These are phyloP conservation scores for Simalia tracyae DNA, from an alignment of 2,797 vertebrate genomes.

Conservation along the genomic window DNA sequence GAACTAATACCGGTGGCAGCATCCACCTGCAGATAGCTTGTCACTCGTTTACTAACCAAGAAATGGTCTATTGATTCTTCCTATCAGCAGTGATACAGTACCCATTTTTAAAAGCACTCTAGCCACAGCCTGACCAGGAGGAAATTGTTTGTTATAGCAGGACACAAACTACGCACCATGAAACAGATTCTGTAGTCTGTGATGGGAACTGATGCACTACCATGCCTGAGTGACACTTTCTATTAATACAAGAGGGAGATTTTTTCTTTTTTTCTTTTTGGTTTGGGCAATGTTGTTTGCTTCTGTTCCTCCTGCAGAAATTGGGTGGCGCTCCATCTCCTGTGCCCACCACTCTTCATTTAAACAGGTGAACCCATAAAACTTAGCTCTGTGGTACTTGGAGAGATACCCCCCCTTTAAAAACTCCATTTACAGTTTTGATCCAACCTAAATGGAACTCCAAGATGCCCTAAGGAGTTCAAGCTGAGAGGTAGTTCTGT, in stretches of 20 bases:
- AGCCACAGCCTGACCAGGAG: neutral
- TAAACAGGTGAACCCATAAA: neutral
- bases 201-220: neutral
- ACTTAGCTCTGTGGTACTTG: neutral
- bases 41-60: neutral
- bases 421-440: neutral
- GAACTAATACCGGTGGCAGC: neutral
- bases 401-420: neutral
- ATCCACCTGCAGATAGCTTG: neutral
- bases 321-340: neutral
- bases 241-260: neutral
- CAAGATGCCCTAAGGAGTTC: neutral
- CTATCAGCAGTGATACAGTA: neutral
- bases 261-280: too few relatives aligned
- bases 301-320: slow-evolving; percentile 19
- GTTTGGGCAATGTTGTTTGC: neutral
- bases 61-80: neutral
- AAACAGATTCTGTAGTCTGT: neutral
- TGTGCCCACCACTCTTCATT: neutral
- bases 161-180: accelerated
- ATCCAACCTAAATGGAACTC: neutral
- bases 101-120: neutral
- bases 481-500: neutral
- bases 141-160: neutral
- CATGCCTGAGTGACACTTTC: slow-evolving; percentile 4